Evolutionary conservation across 2,888 invertebrate genomes (phyloP), one percentile per base, ranked within the genome.

Genomic region (Xanthorhoe spadicearia): DNA sequence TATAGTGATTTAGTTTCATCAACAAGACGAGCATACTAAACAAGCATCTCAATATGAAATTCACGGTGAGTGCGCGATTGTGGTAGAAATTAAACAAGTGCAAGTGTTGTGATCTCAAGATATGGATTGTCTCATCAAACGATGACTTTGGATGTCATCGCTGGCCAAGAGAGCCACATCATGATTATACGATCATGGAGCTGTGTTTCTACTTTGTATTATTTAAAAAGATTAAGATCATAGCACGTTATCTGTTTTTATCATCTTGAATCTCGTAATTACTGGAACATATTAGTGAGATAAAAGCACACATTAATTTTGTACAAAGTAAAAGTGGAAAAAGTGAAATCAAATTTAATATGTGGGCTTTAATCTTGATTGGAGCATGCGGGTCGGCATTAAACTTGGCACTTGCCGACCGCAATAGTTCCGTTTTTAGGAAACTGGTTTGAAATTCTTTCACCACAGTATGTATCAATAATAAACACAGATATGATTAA

Each of bases 11-110:
- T 91, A 92, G 91, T 90, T 89, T 85, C 84, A 70, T 80, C 83
- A 82, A 84, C 87, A 86, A 80, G 83, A 77, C 76, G 75, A 79
- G 85, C 80, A 83, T 87, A 83, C 76, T 72, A 80, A 84, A 90
- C 85, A 91, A 90, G 83, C 86, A 74, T 83, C 77, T 70, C 80
- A 88, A 86, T 84, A 93, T 93, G 93, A 92, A 93, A 91, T 89
- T 90, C 88, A 92, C 89, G 93, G 93, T 93, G 92, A 93, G 93
- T 93, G 85, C 78, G 85, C 77, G 84, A 78, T 80, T 77, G 81
- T 83, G 73, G 66, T 66, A 58, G 53, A 48, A 66, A 77, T 60
- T 56, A 66, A 66, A 75, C 53, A 70, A 79, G 82, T 76, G 75
- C 74, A 58, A 65, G 69, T 72, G 74, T 65, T 67, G 68, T 70